Base-by-base conservation (phyloP, 2,797 vertebrate genomes). In the Tragopan temminckii region DNA sequence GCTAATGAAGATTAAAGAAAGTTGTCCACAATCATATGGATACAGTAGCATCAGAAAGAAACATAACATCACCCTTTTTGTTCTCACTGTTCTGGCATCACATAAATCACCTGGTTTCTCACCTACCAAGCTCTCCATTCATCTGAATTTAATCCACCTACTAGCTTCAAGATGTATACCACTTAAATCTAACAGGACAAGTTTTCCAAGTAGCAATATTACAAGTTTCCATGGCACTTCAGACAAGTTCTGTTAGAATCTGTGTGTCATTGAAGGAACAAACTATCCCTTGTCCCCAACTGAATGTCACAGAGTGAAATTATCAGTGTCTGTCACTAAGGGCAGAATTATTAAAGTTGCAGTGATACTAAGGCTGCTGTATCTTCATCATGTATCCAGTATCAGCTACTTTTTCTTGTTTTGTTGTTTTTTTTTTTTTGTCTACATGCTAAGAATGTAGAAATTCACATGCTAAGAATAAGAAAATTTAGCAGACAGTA, bases 211-310 rank as follows among this genome's bases (percentile, higher is more conserved):
- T 11, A 11, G 7, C 45, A 88, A 5, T 52, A 74, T 20, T 80
- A 55, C 1, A 25, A 13, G 25, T 62, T 91, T 88, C 27, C n/a
- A 61, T 11, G 25, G 46, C 9, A 59, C n/a, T 66, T n/a, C 33
- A 42, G 61, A 64, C 84, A 63, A 67, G 16, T 13, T 31, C 29
- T 8, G 16, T 62, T 23, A 85, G 59, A 85, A 77, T 36, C 29
- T 18, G 62, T 64, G 14, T 14, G 27, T 40, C 3, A 33, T 0
- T 13, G 46, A 29, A 94, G 7, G 68, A 93, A 74, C 17, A 88
- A 93, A 58, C 11, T 38, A 69, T 2, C 0, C 7, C 6, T 4
- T 25, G 53, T 16, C 7, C 3, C 1, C 24, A 66, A 8, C 13
- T 62, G 29, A 64, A 46, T 9, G 13, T 1, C 13, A n/a, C 29